Evolutionary conservation across 2,113 vertebrate genomes (phyloP).

Genomic region (Alectura lathami): DNA sequence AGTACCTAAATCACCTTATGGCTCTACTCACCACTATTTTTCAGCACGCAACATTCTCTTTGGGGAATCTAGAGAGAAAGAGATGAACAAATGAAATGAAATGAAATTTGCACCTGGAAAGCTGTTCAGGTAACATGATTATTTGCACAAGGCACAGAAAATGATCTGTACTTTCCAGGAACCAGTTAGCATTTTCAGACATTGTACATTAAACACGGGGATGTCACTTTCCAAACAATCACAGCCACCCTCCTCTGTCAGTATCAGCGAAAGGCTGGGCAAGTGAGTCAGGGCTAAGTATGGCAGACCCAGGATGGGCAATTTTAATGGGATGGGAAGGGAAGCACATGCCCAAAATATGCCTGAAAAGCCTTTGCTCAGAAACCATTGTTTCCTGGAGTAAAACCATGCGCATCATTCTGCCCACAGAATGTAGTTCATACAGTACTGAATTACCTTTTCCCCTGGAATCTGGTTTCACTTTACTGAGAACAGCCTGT

Average conservation of each 20-base stretch:
- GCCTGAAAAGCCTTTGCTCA: not conserved
- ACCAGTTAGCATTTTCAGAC: not conserved
- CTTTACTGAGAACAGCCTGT: not conserved
- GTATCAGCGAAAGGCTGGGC: not conserved
- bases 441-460: not conserved
- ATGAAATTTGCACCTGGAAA: not conserved
- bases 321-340: not conserved
- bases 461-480: not conserved
- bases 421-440: not conserved
- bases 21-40: conserved; percentile 15
- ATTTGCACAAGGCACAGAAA: not conserved
- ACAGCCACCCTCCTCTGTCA: not conserved
- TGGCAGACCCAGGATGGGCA: not conserved
- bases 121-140: not conserved
- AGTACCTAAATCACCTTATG: not conserved
- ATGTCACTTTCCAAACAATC: not conserved
- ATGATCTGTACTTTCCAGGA: not conserved
- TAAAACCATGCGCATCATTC: not conserved
- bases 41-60: not conserved
- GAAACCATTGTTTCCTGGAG: not conserved
- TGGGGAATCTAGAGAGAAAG: not conserved
- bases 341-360: not conserved
- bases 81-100: not conserved
- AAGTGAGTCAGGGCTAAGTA: not conserved
- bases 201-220: not conserved